Conservation (phyloP, 2,888 invertebrate species). For the Trissolcus japonicus region DNA sequence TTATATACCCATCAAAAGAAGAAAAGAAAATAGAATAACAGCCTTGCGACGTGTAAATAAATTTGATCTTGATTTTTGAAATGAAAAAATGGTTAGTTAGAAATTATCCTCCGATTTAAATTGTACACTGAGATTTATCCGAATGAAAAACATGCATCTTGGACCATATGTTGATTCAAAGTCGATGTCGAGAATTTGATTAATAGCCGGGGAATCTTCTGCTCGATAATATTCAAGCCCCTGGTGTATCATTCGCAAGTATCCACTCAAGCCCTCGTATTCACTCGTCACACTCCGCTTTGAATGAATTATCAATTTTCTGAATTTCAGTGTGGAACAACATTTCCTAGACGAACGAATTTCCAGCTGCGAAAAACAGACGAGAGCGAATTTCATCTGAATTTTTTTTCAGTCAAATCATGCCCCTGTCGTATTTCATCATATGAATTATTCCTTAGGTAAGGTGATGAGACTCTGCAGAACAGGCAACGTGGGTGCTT, state of each 20-base stretch:
- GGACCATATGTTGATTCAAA: conserved; percentile 44
- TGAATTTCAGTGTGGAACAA: conserved; percentile 13
- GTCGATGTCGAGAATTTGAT: conserved; percentile 48
- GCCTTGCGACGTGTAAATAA: not conserved
- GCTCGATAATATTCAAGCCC: conserved; percentile 34
- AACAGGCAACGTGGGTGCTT: conserved; percentile 22
- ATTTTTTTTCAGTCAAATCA: conserved; percentile 39
- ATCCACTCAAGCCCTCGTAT: conserved; percentile 24
- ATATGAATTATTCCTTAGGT: conserved; percentile 51
- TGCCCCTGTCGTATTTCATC: conserved; percentile 44
- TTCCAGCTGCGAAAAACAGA: conserved; percentile 4
- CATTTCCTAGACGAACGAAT: not conserved
- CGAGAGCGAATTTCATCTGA: conserved; percentile 25
- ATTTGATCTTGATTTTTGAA: not conserved
- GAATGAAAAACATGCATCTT: conserved; percentile 20
- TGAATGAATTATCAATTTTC: conserved; percentile 32
- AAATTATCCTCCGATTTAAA: not conserved
- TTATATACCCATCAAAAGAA: conserved; percentile 7
- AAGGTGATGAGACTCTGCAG: conserved; percentile 47
- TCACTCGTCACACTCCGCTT: conserved; percentile 17
- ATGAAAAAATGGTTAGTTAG: not conserved
- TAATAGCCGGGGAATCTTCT: conserved; percentile 41
- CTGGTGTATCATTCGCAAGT: conserved; percentile 45
- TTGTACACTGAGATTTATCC: not conserved
- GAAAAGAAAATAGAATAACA: not conserved